Evolutionary conservation across 1,140 invertebrate genomes (phyloP).

Genomic region (Leptoteleia sp.): DNA sequence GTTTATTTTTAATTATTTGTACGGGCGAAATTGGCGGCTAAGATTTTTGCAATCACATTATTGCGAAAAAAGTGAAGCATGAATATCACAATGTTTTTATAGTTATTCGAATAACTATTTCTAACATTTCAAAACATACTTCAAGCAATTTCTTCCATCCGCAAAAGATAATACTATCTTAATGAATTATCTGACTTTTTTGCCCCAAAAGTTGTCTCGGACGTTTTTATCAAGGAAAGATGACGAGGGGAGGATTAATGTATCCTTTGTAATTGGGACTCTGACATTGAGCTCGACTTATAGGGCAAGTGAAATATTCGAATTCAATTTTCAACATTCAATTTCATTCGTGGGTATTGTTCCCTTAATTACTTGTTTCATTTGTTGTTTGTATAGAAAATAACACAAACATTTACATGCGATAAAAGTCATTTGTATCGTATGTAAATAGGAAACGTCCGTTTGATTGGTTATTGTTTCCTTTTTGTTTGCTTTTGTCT

Average conservation of each 20-base stretch:
- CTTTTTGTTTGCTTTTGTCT: not conserved
- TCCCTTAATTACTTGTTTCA: not conserved
- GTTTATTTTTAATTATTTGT: too few relatives aligned
- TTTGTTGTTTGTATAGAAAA: too few relatives aligned
- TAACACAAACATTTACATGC: too few relatives aligned
- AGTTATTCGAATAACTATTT: too few relatives aligned
- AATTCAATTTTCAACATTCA: slow-evolving; percentile 29
- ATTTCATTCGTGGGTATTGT: too few relatives aligned
- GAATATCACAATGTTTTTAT: too few relatives aligned
- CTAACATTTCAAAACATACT: not conserved
- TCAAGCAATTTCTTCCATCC: not conserved
- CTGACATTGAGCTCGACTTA: slow-evolving; percentile 10
- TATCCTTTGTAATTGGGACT: slow-evolving; percentile 40
- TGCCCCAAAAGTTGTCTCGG: slow-evolving; percentile 16
- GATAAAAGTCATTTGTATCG: too few relatives aligned
- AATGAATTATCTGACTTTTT: slow-evolving; percentile 32
- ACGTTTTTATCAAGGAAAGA: slow-evolving; percentile 37
- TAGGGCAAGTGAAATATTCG: slow-evolving; percentile 27
- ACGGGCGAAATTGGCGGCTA: too few relatives aligned
- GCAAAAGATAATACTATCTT: slow-evolving; percentile 11
- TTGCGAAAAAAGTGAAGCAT: too few relatives aligned
- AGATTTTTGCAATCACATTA: too few relatives aligned
- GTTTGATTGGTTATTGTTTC: too few relatives aligned
- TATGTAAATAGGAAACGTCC: too few relatives aligned
- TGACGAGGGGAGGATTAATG: slow-evolving; percentile 44